A percentile compares a stretch with the other conserved stretches of the same genome.
These are phyloP conservation scores for Yoshiicerus persimilis DNA, from an alignment of 1,140 invertebrate species.

Conservation along the genomic window DNA sequence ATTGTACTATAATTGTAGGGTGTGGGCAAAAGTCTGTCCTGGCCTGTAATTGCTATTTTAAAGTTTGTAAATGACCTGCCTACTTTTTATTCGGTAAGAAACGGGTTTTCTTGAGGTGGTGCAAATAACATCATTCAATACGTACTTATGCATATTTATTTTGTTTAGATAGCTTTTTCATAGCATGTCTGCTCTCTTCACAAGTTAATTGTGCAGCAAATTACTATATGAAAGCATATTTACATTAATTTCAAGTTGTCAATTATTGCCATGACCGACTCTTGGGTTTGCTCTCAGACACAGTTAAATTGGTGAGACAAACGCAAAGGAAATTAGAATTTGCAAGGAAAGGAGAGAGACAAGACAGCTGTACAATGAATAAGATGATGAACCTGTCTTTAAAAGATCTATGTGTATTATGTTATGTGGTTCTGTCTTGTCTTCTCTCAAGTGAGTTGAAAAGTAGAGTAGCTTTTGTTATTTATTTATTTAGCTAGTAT, in stretches of 20 bases:
- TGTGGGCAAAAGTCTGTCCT: not conserved
- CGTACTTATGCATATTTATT: not conserved
- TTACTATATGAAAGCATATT: conserved; percentile 8
- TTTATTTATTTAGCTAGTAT: conserved; percentile 5
- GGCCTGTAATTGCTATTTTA: not conserved
- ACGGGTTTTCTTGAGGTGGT: not conserved
- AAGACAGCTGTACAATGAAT: not conserved
- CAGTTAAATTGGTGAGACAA: not conserved
- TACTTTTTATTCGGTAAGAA: not conserved
- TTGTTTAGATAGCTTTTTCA: not conserved
- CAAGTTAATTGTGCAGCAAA: not conserved
- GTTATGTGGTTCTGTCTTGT: not conserved
- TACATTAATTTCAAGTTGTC: not conserved
- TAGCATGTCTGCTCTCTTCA: not conserved
- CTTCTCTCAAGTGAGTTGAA: not conserved
- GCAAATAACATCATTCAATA: not conserved
- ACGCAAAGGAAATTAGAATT: not conserved
- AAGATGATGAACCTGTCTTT: not conserved
- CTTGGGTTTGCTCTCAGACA: not conserved
- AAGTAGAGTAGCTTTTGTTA: not conserved
- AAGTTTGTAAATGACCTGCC: not conserved
- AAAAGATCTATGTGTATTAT: not conserved
- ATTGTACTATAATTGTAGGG: not conserved
- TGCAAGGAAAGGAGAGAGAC: not conserved
- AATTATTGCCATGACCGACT: conserved; percentile 11